These are phyloP conservation scores for Drosophila infuscata DNA, from an alignment of 2,888 invertebrate genomes.

Conservation along the genomic window DNA sequence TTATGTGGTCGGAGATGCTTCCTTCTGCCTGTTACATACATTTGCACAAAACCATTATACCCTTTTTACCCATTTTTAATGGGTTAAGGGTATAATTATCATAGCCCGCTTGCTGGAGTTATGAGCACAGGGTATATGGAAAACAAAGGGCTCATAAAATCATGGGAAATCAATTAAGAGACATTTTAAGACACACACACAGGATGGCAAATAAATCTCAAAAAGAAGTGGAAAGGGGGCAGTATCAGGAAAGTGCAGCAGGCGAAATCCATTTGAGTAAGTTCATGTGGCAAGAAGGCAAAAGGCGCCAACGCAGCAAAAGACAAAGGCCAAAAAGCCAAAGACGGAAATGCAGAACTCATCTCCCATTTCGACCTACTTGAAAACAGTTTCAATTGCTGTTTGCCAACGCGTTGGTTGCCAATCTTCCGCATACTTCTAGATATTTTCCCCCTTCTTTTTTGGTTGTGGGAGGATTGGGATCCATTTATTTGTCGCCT, in stretches of 20 bases:
- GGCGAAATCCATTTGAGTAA: conserved; percentile 61
- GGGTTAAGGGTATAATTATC: too few relatives aligned
- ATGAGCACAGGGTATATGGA: neutral
- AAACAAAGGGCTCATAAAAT: conserved; percentile 30
- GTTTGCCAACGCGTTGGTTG: conserved; percentile 41
- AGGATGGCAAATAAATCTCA: conserved; percentile 59
- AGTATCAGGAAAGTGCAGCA: conserved; percentile 17
- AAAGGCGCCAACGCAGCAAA: conserved; percentile 48
- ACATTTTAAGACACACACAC: conserved; percentile 19
- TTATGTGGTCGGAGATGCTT: too few relatives aligned
- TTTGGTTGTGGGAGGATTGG: conserved; percentile 14
- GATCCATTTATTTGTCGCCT: conserved; percentile 29
- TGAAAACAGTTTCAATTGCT: conserved; percentile 55
- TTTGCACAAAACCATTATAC: too few relatives aligned
- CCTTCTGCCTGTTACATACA: too few relatives aligned
- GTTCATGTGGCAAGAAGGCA: conserved; percentile 27
- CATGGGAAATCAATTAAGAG: conserved; percentile 52
- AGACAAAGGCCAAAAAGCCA: conserved; percentile 60
- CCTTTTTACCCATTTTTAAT: too few relatives aligned
- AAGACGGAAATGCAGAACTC: conserved; percentile 60
- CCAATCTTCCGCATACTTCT: conserved; percentile 35
- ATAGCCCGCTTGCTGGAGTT: too few relatives aligned
- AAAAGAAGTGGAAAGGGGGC: conserved; percentile 5
- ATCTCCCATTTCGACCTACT: conserved; percentile 34
- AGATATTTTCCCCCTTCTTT: neutral